Evolutionary conservation across 2,113 vertebrate genomes (phyloP).

Genomic region (Nibea albiflora): DNA sequence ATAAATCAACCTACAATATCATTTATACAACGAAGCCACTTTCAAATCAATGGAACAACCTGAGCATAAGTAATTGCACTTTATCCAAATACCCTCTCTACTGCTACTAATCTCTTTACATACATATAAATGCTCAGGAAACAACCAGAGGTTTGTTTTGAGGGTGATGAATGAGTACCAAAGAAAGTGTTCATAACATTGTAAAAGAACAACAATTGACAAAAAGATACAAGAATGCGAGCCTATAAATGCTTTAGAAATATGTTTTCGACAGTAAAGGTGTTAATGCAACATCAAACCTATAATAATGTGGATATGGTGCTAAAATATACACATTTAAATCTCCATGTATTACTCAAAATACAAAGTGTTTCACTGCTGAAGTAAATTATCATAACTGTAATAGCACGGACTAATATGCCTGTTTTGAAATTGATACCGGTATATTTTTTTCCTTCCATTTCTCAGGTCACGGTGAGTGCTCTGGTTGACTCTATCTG

Average conservation of each 20-base stretch:
- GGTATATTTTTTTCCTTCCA: conserved; percentile 24
- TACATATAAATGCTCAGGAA: neutral
- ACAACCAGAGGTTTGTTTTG: neutral
- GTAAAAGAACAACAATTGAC: neutral
- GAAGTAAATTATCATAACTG: conserved; percentile 4
- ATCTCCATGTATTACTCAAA: neutral
- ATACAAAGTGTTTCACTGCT: neutral
- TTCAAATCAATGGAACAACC: neutral
- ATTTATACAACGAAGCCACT: neutral
- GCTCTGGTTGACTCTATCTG: conserved; percentile 49
- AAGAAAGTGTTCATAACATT: neutral
- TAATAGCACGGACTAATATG: conserved; percentile 33
- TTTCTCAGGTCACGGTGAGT: conserved; percentile 41
- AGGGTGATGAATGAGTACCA: neutral
- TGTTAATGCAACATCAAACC: neutral
- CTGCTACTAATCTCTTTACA: neutral
- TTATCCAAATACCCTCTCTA: neutral
- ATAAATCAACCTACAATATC: neutral
- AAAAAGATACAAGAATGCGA: too few species aligned
- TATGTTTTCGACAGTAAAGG: too few species aligned
- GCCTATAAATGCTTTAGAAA: neutral
- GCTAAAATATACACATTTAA: neutral
- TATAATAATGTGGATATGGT: neutral
- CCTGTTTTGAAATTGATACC: conserved; percentile 53
- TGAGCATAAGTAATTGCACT: neutral